Base-by-base conservation (phyloP, 2,797 vertebrate species). In the Siniperca obscura region DNA sequence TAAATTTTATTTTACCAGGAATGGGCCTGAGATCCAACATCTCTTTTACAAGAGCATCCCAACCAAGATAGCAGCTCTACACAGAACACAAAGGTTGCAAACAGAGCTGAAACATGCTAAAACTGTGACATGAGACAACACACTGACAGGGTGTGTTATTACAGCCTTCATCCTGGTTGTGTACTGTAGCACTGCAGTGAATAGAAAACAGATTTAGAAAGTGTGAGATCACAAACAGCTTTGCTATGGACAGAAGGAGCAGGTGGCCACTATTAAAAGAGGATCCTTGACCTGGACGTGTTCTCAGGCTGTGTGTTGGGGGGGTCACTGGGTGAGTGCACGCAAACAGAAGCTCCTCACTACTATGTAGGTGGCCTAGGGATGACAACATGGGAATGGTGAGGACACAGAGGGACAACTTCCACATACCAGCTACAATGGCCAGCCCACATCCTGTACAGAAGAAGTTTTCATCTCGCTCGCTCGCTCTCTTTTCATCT, bases 251-350 rank as follows among this genome's bases (percentile, higher is more conserved):
- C 89, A 89, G 81, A 94, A 88, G 73, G 83, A 92, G 91, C 94
- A 94, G 94, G 93, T 95, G 93, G 91, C 73, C 84, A 87, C 93
- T 95, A 93, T 95, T 93, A 93, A 90, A 92, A 94, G 92, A 81
- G 71, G 78, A 91, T 91, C 93, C 94, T 95, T 94, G 94, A 95
- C 90, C 93, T 85, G 89, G 70, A 88, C 71, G 65, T 87, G 79
- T 84, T 85, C 78, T 73, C 76, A 75, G 61, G 30, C 76, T 73
- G 78, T 80, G 78, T 70, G 60, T 38, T 25, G 21, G 65, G 78
- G 67, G 48, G 17, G 82, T 73, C 38, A 78, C 42, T 50, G 83
- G 83, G 53, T 83, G 80, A 87, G 64, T 83, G 86, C 87, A 89
- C 88, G 77, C 83, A 86, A 89, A 92, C 93, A 94, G 91, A 91